Conservation (phyloP, 2,113 vertebrate species). For the Gobiocypris rarus region DNA sequence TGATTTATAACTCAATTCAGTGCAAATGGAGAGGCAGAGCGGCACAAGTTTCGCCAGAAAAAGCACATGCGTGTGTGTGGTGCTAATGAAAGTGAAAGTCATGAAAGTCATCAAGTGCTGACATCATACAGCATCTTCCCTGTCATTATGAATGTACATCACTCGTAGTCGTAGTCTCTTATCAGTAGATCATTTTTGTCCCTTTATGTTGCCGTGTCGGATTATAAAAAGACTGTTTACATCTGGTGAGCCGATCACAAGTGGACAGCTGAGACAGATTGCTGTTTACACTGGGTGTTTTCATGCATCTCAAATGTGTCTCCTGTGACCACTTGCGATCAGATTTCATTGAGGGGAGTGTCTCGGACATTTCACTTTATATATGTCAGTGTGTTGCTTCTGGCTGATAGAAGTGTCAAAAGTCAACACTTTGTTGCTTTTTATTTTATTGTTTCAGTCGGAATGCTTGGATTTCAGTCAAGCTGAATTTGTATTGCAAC, state of each 20-base stretch:
- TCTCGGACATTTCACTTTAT: not conserved
- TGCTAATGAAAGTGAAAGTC: not conserved
- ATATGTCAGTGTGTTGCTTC: not conserved
- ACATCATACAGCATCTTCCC: slow-evolving; percentile 57
- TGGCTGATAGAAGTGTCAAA: not conserved
- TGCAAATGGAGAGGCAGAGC: slow-evolving; percentile 59
- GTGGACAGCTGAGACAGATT: slow-evolving; percentile 5
- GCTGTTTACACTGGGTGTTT: not conserved
- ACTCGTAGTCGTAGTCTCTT: not conserved
- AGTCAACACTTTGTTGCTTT: not conserved
- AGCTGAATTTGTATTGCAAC: not conserved
- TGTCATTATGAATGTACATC: slow-evolving; percentile 22
- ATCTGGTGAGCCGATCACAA: not conserved
- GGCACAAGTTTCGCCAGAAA: slow-evolving; percentile 66
- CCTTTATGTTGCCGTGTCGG: not conserved
- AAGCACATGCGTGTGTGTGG: slow-evolving; percentile 60
- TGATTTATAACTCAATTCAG: slow-evolving; percentile 79
- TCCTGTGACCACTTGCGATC: not conserved
- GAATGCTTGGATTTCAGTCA: not conserved
- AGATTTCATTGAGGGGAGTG: not conserved
- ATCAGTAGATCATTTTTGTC: not conserved
- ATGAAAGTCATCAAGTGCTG: no score
- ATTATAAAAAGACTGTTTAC: slow-evolving; percentile 22
- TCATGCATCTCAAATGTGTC: slow-evolving; percentile 9
- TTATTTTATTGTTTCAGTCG: not conserved